phyloP scores from a whole-genome alignment of 2,888 invertebrate species.

The Hirtodrosophila trivittata region DNA sequence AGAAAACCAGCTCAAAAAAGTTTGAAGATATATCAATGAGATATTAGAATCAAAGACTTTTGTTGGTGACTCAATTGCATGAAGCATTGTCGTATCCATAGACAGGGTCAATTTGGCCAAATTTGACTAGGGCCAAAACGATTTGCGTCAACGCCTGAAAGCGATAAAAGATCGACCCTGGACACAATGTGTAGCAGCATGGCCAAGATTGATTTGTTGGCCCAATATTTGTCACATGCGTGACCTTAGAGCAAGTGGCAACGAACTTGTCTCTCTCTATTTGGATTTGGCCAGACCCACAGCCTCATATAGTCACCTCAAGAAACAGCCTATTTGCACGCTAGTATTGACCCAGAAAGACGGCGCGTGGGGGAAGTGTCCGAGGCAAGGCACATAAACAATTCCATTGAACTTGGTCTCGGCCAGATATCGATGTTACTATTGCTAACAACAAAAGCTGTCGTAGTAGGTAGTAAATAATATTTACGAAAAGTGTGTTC shows the following conservation, averaged over 20 bases:
- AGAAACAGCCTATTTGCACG: slow-evolving; percentile 29
- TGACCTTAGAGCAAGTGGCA: slow-evolving; percentile 67
- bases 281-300: slow-evolving; percentile 31
- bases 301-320: slow-evolving; percentile 17
- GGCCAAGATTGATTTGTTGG: slow-evolving; percentile 58
- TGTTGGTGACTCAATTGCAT: no score
- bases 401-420: slow-evolving; percentile 65
- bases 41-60: no score
- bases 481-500: slow-evolving; percentile 60
- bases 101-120: slow-evolving; percentile 25
- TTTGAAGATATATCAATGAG: no score
- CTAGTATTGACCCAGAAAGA: slow-evolving; percentile 50
- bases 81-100: no score
- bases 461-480: slow-evolving; percentile 43
- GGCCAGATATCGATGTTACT: slow-evolving; percentile 40
- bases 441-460: slow-evolving; percentile 34
- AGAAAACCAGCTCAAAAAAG: no score
- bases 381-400: slow-evolving; percentile 37
- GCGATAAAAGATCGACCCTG: slow-evolving; percentile 51
- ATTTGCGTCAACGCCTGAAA: slow-evolving; percentile 46
- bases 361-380: slow-evolving; percentile 37
- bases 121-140: slow-evolving; percentile 42
- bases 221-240: slow-evolving; percentile 27
- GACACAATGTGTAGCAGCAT: slow-evolving; percentile 36
- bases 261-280: slow-evolving; percentile 70